Evolutionary conservation across 1,140 invertebrate species (phyloP), one percentile per base, ranked within the genome.

Genomic region (Penaeus vannamei): DNA sequence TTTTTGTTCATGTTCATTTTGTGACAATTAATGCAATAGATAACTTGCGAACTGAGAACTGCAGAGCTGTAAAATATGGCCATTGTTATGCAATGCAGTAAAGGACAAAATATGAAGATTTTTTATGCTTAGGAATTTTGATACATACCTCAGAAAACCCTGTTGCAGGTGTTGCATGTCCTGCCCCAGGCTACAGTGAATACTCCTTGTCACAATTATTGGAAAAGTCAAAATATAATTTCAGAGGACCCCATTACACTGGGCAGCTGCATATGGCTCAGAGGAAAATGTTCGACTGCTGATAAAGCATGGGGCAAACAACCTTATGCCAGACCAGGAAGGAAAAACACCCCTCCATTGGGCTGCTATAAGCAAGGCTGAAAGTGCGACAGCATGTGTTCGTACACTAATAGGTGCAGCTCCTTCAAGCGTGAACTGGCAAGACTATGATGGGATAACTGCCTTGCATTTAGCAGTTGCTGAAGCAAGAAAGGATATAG

Each of bases 231-330:
- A 22, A n/a, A 66, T 36, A 46, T 17, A 19, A 36, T 46, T 29
- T 32, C 87, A 89, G 87, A 89, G 87, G 61, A 89, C 87, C 1
- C 87, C 87, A 7, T 72, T 89, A 29, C 72, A 84, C 26, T 89
- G 87, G 87, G 87, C 87, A 23, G 82, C 87, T 80, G 87, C 87
- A 53, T 89, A 89, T 85, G 87, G 87, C 26, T 89, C 87, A n/a
- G 82, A 89, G 53, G 87, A 89, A 53, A 89, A 89, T 80, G 87
- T 89, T 3, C 82, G 83, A 8, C 69, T 89, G 8, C 76, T 89
- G 4, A 89, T 89, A 84, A 89, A 89, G 22, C 82, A 89, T 53
- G 82, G 82, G 29, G 87, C 87, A 62, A 89, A 89, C 72, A 89
- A 89, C 53, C 82, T 89, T 26, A 89, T 85, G 83, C 87, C 87